Base-by-base conservation (phyloP, 1,140 invertebrate species). In the Drosophila auraria region DNA sequence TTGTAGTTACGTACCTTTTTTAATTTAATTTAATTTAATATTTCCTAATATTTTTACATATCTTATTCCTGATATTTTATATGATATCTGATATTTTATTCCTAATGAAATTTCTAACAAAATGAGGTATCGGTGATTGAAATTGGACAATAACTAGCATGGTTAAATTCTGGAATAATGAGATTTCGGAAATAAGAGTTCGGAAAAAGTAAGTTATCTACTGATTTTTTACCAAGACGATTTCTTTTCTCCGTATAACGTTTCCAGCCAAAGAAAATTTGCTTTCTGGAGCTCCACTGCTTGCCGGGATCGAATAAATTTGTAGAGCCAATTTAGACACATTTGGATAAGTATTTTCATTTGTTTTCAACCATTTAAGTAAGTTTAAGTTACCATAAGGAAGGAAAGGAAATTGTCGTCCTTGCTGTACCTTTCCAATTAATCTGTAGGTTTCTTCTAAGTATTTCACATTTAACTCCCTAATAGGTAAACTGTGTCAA, bases 191-290 rank as follows among this genome's bases (percentile, higher is more conserved):
- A 42, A 30, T 47, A 59, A 11, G 64, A 68, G 11, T 68, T 58
- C 25, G 58, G 45, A 50, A 58, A 68, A n/a, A 60, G 17, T 42
- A 60, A 33, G 12, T 30, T 70, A n/a, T 54, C 42, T 11, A 61
- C 47, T 12, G 57, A 53, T 61, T 60, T 60, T 36, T 58, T 51
- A 15, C 49, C 49, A 33, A 62, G 59, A 6, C 33, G n/a, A 25
- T 62, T 51, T 40, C 47, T 5, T 51, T 51, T 50, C 3, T 62
- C 47, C 1, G 33, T 50, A 50, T 50, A 11, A 40, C 30, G 38
- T 63, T 71, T 36, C 68, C 58, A 17, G 59, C 59, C 42, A 62
- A 44, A 56, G 68, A 70, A 62, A 70, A 70, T 38, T 17, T 23
- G 15, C 66, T 20, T n/a, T 70, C 65, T 23, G 68, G 42, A 15